Evolutionary conservation across 1,140 invertebrate species (phyloP).

Genomic region (Asbolus verrucosus): DNA sequence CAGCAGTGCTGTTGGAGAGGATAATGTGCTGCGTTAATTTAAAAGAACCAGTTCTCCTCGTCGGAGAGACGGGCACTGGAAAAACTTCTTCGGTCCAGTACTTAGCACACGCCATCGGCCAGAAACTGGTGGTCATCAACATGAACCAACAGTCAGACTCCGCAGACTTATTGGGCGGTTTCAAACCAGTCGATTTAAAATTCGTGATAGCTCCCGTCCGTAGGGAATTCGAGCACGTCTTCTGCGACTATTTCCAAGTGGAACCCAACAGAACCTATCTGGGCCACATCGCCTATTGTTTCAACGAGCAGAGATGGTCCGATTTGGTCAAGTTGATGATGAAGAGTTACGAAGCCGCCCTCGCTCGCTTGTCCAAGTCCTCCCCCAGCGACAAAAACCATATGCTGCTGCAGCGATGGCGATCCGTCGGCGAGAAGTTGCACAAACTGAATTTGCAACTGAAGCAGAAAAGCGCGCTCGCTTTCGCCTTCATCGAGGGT

Average conservation of each 20-base stretch:
- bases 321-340: constrained; percentile 82
- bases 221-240: constrained; percentile 86
- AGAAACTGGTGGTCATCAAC: constrained; percentile 95
- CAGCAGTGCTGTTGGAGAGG: constrained; percentile 86
- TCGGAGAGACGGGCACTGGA: constrained; percentile 98
- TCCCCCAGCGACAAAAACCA: constrained; percentile 30
- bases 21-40: constrained; percentile 84
- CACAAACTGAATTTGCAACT: constrained; percentile 78
- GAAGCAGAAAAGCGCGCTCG: constrained; percentile 77
- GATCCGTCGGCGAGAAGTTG: constrained; percentile 75
- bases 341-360: constrained; percentile 77
- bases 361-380: constrained; percentile 66
- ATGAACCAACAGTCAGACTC: constrained; percentile 99
- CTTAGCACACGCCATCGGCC: constrained; percentile 84
- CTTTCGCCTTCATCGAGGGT: constrained; percentile 95
- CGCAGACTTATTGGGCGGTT: constrained; percentile 95
- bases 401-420: constrained; percentile 64
- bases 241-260: constrained; percentile 81
- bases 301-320: constrained; percentile 78
- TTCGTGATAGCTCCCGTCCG: constrained; percentile 84
- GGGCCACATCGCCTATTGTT: constrained; percentile 80
- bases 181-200: constrained; percentile 94
- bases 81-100: constrained; percentile 98
- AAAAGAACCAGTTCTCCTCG: constrained; percentile 92
- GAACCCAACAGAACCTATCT: constrained; percentile 90